Conservation (phyloP, 2,797 vertebrate species). For the Otolemur crassicaudatus region DNA sequence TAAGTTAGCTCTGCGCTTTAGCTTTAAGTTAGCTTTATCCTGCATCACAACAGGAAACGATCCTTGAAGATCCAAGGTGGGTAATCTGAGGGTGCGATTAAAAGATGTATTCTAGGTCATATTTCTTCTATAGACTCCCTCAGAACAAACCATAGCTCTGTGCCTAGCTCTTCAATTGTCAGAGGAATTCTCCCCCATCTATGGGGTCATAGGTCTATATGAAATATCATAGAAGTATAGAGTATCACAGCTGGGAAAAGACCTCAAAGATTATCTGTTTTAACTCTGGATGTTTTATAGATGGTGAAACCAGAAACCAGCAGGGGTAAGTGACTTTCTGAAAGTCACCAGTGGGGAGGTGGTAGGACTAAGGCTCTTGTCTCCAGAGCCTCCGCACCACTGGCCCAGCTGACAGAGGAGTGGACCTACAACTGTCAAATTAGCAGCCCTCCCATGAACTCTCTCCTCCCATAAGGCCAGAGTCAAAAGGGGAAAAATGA, state of each 20-base stretch:
- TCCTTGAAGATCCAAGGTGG: not conserved
- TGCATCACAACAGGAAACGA: not conserved
- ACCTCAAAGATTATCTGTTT: not conserved
- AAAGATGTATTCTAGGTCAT: not conserved
- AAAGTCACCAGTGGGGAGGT: slow-evolving; percentile 27
- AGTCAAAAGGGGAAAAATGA: slow-evolving; percentile 82
- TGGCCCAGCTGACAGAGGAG: not conserved
- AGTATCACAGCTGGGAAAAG: not conserved
- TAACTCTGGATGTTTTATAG: not conserved
- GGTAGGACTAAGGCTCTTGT: not conserved
- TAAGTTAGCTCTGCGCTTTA: not conserved
- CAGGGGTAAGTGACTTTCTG: slow-evolving; percentile 14
- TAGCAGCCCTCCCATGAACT: slow-evolving; percentile 33
- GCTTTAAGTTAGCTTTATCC: not conserved
- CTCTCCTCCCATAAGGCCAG: slow-evolving; percentile 77
- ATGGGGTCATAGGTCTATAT: not conserved
- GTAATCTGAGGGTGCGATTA: not conserved
- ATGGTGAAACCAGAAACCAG: slow-evolving; percentile 16
- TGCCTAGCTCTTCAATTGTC: slow-evolving; percentile 2
- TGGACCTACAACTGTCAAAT: not conserved
- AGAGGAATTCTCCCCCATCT: not conserved
- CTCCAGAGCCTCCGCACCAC: not conserved
- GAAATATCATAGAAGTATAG: not conserved
- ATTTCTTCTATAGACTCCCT: not conserved
- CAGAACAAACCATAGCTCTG: not conserved